Evolutionary conservation across 2,888 invertebrate species (phyloP).

Genomic region (Drosophila subsilvestris): DNA sequence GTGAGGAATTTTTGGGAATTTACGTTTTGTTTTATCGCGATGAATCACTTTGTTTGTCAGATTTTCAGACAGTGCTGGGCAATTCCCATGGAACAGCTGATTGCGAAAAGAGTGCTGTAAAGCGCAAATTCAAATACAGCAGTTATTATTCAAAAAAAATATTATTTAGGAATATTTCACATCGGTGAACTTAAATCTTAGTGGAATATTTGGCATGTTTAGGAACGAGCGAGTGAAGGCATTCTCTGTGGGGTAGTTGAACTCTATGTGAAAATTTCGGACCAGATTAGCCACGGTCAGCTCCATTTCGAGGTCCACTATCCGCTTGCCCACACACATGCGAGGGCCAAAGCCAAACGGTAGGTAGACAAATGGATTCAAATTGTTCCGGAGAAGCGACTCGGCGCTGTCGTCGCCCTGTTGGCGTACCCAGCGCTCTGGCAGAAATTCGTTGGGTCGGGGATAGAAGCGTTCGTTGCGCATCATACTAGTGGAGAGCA

Average conservation of each 20-base stretch:
- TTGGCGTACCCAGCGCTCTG: conserved; percentile 89
- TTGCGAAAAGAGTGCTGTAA: neutral
- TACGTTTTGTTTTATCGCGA: conserved; percentile 43
- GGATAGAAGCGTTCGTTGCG: conserved; percentile 87
- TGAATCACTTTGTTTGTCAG: conserved; percentile 45
- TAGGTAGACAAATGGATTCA: conserved; percentile 71
- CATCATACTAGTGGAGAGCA: conserved; percentile 87
- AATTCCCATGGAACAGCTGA: conserved; percentile 17
- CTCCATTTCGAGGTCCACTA: conserved; percentile 89
- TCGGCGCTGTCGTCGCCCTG: conserved; percentile 65
- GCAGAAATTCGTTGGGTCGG: conserved; percentile 87
- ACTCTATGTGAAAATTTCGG: conserved; percentile 83
- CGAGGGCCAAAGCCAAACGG: conserved; percentile 83
- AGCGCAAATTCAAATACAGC: neutral
- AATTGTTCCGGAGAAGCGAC: conserved; percentile 85
- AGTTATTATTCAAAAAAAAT: neutral
- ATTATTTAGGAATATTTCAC: conserved; percentile 32
- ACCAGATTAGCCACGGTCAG: conserved; percentile 84
- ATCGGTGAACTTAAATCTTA: conserved; percentile 81
- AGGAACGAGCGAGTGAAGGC: conserved; percentile 66
- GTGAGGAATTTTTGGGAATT: conserved; percentile 29
- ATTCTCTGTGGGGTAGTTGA: conserved; percentile 78
- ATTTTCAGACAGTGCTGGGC: conserved; percentile 9
- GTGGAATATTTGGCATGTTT: conserved; percentile 79
- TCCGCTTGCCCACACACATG: conserved; percentile 88